Evolutionary conservation across 2,113 vertebrate species (phyloP).

Genomic region (Collichthys lucidus): DNA sequence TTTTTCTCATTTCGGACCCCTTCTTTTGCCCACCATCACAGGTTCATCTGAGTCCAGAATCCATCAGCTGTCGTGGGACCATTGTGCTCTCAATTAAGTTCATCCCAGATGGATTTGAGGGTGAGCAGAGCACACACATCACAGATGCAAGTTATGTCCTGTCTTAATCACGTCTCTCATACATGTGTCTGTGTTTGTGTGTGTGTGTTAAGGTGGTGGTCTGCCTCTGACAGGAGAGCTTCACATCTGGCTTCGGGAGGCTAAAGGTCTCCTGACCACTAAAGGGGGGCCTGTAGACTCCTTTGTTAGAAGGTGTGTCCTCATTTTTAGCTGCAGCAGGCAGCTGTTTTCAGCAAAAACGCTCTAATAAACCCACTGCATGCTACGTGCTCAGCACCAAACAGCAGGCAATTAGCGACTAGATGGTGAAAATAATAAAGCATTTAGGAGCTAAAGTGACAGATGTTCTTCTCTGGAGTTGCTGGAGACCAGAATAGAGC

Average conservation of each 20-base stretch:
- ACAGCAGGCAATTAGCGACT: too few relatives aligned
- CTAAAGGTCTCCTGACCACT: constrained; percentile 88
- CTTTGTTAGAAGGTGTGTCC: constrained; percentile 90
- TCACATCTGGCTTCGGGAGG: constrained; percentile 96
- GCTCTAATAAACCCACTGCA: too few relatives aligned
- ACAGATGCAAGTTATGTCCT: background rate
- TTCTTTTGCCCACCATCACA: constrained; percentile 60
- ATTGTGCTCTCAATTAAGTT: constrained; percentile 91
- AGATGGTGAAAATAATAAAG: too few relatives aligned
- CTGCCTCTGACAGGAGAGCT: constrained; percentile 92
- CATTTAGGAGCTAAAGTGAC: too few relatives aligned
- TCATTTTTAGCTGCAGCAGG: too few relatives aligned
- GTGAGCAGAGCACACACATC: constrained; percentile 77
- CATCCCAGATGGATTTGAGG: constrained; percentile 86
- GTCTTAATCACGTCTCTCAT: background rate
- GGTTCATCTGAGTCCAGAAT: constrained; percentile 82
- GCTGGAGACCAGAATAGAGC: too few relatives aligned
- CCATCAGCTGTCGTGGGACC: constrained; percentile 85
- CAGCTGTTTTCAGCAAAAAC: too few relatives aligned
- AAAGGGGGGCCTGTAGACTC: constrained; percentile 87
- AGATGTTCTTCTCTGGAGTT: too few relatives aligned
- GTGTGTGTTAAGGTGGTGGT: constrained; percentile 82
- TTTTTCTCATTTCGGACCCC: background rate
- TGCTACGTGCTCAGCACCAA: too few relatives aligned
- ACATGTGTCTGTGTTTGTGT: constrained; percentile 1